Evolutionary conservation across 2,113 vertebrate species (phyloP).

Genomic region (Sterrhoptilus dennistouni): DNA sequence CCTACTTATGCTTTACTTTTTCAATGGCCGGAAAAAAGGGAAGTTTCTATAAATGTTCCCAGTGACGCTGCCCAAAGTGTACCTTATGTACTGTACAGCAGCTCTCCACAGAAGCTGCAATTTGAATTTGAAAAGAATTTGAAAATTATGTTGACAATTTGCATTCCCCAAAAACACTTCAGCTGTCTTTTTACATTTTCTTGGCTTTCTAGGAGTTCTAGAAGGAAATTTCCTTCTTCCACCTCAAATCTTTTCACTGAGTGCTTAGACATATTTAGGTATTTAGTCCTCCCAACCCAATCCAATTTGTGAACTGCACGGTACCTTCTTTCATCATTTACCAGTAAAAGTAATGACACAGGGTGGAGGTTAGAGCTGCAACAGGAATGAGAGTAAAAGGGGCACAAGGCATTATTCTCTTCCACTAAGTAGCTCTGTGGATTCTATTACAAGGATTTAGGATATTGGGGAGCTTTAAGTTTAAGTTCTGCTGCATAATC

Average conservation of each 20-base stretch:
- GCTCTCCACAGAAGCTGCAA: conserved; percentile 25
- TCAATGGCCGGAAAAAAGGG: not conserved
- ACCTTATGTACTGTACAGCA: conserved; percentile 32
- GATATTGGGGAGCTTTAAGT: conserved; percentile 14
- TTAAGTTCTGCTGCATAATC: conserved; percentile 21
- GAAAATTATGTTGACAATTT: conserved; percentile 44
- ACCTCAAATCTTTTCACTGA: not conserved
- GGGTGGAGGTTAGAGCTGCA: not conserved
- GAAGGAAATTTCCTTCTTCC: conserved; percentile 10
- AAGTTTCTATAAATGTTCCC: conserved; percentile 46
- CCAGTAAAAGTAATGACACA: not conserved
- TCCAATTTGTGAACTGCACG: not conserved
- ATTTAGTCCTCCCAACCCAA: not conserved
- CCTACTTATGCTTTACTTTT: conserved; percentile 17
- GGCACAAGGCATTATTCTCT: conserved; percentile 17
- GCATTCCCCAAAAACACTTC: conserved; percentile 26
- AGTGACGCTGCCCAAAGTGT: conserved; percentile 14
- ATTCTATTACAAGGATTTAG: conserved; percentile 38
- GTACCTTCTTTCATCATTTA: not conserved
- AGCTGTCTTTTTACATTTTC: conserved; percentile 24
- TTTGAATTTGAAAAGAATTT: conserved; percentile 61
- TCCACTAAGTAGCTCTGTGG: not conserved
- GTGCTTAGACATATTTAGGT: conserved; percentile 18
- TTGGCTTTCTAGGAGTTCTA: conserved; percentile 5
- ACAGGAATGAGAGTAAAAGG: not conserved